Base-by-base conservation (phyloP, 2,113 vertebrate genomes). In the Pedionomus torquatus region DNA sequence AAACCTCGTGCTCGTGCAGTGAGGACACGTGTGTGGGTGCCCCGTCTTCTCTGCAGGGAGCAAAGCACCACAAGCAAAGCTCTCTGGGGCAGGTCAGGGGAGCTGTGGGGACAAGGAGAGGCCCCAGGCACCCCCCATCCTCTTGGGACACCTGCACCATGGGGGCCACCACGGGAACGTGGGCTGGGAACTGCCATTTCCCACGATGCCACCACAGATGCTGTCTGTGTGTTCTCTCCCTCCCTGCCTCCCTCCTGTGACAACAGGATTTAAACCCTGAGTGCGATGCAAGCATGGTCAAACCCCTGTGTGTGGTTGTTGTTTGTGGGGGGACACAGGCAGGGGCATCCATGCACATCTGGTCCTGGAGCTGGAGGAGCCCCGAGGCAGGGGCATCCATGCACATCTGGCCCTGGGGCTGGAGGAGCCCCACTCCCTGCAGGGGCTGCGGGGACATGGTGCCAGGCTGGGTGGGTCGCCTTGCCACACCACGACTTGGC, bases 261-360 rank as follows among this genome's bases (percentile, higher is more conserved):
- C 23, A 83, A 51, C 30, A 43, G 63, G 26, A 51, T 90, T 83
- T 76, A 30, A 80, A 80, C 64, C 33, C 44, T 10, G 44, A 75
- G 24, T 0, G 5, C 77, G 24, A 24, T 26, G 46, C 71, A 44
- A 30, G 35, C 54, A 31, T 0, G 9, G 26, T 35, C 41, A 24
- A n/a, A 72, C 48, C 41, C 28, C 23, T 20, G 9, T 5, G 1
- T 0, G 0, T 31, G 21, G 20, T 43, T 0, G 0, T 44, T 66
- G 39, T 71, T 28, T 48, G 52, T 2, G 2, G 20, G 31, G 17
- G 19, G 15, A 46, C 3, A 4, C 2, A 3, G 37, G n/a, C 1
- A 8, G 37, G 37, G 9, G 9, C 35, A 43, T 25, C 39, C 33
- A 10, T 46, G 46, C 46, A 46, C 19, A 2, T 33, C 31, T 51